Conservation (phyloP, 1,140 invertebrate genomes). For the Mizuhopecten yessoensis region DNA sequence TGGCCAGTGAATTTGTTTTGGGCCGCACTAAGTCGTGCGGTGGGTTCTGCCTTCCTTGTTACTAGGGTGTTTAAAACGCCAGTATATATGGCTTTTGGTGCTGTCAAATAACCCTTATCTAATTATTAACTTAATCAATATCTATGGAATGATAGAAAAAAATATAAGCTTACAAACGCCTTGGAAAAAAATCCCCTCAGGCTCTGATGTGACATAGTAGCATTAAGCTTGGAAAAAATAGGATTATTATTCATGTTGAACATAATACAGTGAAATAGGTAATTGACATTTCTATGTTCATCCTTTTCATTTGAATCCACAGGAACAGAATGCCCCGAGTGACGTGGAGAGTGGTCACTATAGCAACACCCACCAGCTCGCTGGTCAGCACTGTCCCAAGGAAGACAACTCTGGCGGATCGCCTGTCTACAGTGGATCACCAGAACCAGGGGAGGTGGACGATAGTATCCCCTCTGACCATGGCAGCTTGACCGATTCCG, state of each 20-base stretch:
- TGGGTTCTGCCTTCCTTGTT: constrained; percentile 9
- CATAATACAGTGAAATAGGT: constrained; percentile 39
- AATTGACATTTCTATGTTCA: constrained; percentile 35
- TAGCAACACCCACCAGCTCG: not conserved
- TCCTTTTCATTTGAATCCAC: constrained; percentile 34
- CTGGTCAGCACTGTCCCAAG: constrained; percentile 20
- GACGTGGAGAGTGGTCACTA: constrained; percentile 4
- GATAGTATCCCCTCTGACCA: not conserved
- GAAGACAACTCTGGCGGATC: constrained; percentile 37
- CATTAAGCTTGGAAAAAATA: constrained; percentile 35
- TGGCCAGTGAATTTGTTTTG: constrained; percentile 38
- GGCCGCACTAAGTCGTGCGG: constrained; percentile 10
- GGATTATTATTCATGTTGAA: constrained; percentile 34
- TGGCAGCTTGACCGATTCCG: not conserved
- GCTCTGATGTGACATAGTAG: constrained; percentile 17
- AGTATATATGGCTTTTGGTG: constrained; percentile 27
- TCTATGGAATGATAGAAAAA: constrained; percentile 28
- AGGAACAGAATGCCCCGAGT: constrained; percentile 6
- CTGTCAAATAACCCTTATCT: constrained; percentile 32
- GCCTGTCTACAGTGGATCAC: not conserved
- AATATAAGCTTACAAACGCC: constrained; percentile 25
- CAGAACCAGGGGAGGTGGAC: not conserved
- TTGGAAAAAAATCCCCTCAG: constrained; percentile 23
- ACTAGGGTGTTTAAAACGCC: constrained; percentile 31
- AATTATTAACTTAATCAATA: constrained; percentile 40